These are phyloP conservation scores for Hiodon tergisus DNA, from an alignment of 2,113 vertebrate species.

Conservation along the genomic window DNA sequence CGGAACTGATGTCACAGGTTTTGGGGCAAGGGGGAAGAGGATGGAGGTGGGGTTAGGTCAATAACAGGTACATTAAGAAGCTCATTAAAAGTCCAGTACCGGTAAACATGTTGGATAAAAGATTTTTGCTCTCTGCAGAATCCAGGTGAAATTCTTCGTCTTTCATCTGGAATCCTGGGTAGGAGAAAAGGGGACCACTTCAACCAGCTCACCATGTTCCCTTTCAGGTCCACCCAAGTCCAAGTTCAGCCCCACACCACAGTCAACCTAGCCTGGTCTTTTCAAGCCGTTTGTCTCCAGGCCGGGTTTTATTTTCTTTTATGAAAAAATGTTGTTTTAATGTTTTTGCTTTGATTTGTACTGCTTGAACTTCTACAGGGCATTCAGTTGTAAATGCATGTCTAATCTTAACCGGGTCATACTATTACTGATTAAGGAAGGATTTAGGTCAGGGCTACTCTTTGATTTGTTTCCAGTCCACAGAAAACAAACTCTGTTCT, in stretches of 20 bases:
- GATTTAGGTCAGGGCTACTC: background rate
- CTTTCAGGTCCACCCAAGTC: no score
- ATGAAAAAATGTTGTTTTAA: background rate
- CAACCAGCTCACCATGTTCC: background rate
- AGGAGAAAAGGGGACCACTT: conserved; percentile 1
- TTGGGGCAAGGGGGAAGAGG: background rate
- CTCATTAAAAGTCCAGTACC: conserved; percentile 22
- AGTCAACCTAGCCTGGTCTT: background rate
- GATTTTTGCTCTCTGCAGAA: conserved; percentile 37
- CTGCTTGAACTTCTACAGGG: no score
- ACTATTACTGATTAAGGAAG: conserved; percentile 4
- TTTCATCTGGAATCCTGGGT: conserved; percentile 42
- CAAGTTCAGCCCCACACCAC: background rate
- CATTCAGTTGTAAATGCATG: no score
- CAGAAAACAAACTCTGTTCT: background rate
- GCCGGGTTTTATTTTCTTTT: background rate
- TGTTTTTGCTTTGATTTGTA: conserved; percentile 10
- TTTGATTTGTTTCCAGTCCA: conserved; percentile 1
- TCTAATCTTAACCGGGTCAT: background rate
- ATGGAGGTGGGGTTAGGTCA: background rate
- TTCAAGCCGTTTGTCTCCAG: background rate
- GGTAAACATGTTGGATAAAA: conserved; percentile 40
- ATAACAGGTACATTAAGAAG: background rate
- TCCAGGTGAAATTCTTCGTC: conserved; percentile 41
- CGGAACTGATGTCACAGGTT: background rate